Percentiles rank a stretch among this genome's conserved stretches.
Conservation (phyloP, 2,113 vertebrate genomes). For the Thunnus maccoyii region DNA sequence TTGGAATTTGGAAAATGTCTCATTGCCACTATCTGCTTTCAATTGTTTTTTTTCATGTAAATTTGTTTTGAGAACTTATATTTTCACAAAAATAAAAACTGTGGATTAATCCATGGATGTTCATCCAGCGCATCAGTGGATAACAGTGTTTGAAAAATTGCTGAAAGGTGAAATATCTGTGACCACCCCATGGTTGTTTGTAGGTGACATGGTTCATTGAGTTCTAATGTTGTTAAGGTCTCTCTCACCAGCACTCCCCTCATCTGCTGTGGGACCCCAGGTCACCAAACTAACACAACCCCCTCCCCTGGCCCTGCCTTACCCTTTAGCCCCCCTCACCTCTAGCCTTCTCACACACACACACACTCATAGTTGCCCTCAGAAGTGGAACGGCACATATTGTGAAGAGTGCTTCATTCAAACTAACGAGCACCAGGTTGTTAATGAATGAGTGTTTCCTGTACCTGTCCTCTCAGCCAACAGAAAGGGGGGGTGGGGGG, state of each 20-base stretch:
- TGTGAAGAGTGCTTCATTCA: constrained; percentile 60
- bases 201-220: constrained; percentile 60
- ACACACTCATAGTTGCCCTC: constrained; percentile 40
- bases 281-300: constrained; percentile 59
- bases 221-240: constrained; percentile 59
- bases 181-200: constrained; percentile 36
- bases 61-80: neutral
- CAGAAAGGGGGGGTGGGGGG: neutral
- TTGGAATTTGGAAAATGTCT: neutral
- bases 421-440: constrained; percentile 70
- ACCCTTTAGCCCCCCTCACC: constrained; percentile 65
- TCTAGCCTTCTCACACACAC: constrained; percentile 24
- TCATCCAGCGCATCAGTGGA: neutral
- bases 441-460: constrained; percentile 77
- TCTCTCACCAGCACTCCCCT: constrained; percentile 52
- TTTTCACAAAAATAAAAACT: neutral
- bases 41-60: neutral
- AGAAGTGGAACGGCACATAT: constrained; percentile 54
- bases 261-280: constrained; percentile 66
- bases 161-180: constrained; percentile 29
- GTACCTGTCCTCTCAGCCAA: constrained; percentile 65
- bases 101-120: neutral
- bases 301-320: constrained; percentile 52
- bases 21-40: neutral
- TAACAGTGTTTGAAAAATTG: neutral